Conservation (phyloP, 2,113 vertebrate species). For the Clarias magur region DNA sequence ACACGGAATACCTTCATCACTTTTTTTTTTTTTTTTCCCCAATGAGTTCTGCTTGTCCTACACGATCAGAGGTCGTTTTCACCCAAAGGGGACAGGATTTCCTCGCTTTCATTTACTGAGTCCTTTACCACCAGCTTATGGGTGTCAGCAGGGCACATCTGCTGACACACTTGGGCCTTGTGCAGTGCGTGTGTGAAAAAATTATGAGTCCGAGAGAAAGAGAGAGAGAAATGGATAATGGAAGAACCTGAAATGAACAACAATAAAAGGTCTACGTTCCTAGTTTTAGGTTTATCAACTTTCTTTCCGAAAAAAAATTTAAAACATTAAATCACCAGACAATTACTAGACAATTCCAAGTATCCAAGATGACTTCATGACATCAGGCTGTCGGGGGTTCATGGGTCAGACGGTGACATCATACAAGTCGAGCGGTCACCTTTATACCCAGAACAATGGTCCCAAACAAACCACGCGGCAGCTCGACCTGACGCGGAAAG, state of each 20-base stretch:
- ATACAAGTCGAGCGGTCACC: not conserved
- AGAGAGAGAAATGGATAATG: slow-evolving; percentile 27
- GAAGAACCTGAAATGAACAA: too few relatives aligned
- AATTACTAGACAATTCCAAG: not conserved
- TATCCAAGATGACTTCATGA: not conserved
- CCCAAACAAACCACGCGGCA: not conserved
- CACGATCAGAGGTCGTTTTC: slow-evolving; percentile 36
- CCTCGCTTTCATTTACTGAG: slow-evolving; percentile 6
- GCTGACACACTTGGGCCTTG: not conserved
- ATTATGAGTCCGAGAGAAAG: slow-evolving; percentile 25
- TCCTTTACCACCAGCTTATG: slow-evolving; percentile 3
- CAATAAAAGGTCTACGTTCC: too few relatives aligned
- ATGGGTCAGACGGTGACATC: not conserved
- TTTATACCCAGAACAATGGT: slow-evolving; percentile 14
- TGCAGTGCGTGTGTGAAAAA: slow-evolving; percentile 17
- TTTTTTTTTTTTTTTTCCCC: too few relatives aligned
- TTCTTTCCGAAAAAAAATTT: too few relatives aligned
- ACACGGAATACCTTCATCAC: slow-evolving; percentile 26
- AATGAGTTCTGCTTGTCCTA: not conserved
- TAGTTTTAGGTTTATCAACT: too few relatives aligned
- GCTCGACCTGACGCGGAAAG: not conserved
- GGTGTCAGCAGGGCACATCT: slow-evolving; percentile 1
- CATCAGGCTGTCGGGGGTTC: not conserved
- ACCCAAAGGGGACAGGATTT: slow-evolving; percentile 20
- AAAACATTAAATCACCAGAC: too few relatives aligned